Percentiles rank a stretch among this genome's conserved stretches.
These are phyloP conservation scores for Microctonus brassicae DNA, from an alignment of 2,888 invertebrate species.

Conservation along the genomic window DNA sequence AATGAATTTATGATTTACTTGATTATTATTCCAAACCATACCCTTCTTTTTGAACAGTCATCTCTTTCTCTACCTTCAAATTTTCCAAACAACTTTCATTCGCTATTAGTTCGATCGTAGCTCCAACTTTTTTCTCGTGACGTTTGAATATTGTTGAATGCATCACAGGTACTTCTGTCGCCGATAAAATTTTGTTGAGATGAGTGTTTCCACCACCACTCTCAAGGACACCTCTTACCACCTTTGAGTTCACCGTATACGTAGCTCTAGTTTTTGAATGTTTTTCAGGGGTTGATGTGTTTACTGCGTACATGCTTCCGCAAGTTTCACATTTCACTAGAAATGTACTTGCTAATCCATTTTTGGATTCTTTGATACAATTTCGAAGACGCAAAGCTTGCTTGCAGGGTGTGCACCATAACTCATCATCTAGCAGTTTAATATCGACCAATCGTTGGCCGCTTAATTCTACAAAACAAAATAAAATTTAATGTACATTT, in stretches of 20 bases:
- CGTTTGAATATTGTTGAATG: constrained; percentile 31
- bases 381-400: constrained; percentile 11
- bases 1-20: constrained; percentile 11
- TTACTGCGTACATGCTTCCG: constrained; percentile 6
- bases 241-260: constrained; percentile 28
- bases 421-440: constrained; percentile 20
- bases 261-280: constrained; percentile 17
- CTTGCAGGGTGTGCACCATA: constrained; percentile 16
- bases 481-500: constrained; percentile 1
- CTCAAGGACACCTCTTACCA: constrained; percentile 24
- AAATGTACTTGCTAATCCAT: constrained; percentile 18
- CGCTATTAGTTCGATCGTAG: constrained; percentile 32
- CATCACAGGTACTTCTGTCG: constrained; percentile 31
- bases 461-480: not conserved
- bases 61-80: constrained; percentile 24
- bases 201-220: constrained; percentile 33
- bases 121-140: constrained; percentile 31
- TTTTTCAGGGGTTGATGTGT: constrained; percentile 11
- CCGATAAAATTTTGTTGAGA: constrained; percentile 33
- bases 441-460: constrained; percentile 19
- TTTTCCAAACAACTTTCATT: constrained; percentile 32
- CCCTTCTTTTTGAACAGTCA: constrained; percentile 29
- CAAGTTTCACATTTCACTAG: constrained; percentile 16
- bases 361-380: constrained; percentile 2
- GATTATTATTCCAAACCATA: constrained; percentile 11